Conservation (phyloP, 2,888 invertebrate species). For the Chrysotoxum bicinctum region DNA sequence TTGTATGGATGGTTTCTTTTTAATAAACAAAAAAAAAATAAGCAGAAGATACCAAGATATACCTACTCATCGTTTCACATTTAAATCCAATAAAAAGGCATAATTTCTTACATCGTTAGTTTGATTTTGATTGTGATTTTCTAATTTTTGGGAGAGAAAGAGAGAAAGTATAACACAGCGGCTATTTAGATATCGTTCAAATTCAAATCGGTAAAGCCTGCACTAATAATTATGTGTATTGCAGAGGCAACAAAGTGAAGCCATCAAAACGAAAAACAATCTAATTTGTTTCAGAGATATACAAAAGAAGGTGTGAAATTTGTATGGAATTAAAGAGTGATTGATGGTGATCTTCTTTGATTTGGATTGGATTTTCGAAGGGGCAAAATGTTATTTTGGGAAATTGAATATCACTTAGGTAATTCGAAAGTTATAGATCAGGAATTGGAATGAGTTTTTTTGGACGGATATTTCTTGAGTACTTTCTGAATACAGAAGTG, state of each 20-base stretch:
- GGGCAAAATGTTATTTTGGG: neutral
- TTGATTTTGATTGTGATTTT: neutral
- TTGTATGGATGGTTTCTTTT: slow-evolving; percentile 48
- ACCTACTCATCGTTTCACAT: slow-evolving; percentile 51
- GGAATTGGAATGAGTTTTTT: neutral
- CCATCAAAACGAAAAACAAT: neutral
- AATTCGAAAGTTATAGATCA: neutral
- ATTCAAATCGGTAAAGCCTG: neutral
- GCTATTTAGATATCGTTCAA: slow-evolving; percentile 36
- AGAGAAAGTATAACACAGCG: slow-evolving; percentile 59
- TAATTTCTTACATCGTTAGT: slow-evolving; percentile 8
- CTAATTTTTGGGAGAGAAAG: neutral
- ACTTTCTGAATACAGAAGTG: no score
- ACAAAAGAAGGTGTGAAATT: neutral
- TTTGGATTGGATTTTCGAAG: neutral
- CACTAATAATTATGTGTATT: neutral
- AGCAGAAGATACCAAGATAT: slow-evolving; percentile 41
- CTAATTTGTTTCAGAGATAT: slow-evolving; percentile 5
- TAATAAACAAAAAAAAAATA: no score
- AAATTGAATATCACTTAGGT: neutral
- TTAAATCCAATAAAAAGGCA: slow-evolving; percentile 8
- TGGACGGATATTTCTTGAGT: neutral
- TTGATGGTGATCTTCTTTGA: slow-evolving; percentile 21
- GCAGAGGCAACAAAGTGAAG: neutral
- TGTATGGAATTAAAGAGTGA: neutral